A percentile compares a stretch with the other conserved stretches of the same genome.
Evolutionary conservation across 2,797 vertebrate genomes (phyloP).

Genomic region (Acanthurus lineatus): DNA sequence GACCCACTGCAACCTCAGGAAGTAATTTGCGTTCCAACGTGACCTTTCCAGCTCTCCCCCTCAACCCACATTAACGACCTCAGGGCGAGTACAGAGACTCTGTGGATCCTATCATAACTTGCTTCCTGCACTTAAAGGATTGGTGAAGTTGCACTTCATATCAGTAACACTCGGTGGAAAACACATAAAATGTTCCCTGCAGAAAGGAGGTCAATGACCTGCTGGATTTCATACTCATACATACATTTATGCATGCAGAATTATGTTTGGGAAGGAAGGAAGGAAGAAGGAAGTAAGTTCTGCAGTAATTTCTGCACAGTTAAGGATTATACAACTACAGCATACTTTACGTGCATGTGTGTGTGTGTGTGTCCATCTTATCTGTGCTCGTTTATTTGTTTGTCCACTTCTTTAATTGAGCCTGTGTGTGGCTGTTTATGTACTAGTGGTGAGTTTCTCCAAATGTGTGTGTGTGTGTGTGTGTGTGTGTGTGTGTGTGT

Average conservation of each 20-base stretch:
- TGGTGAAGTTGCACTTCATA: not conserved
- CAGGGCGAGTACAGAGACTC: not conserved
- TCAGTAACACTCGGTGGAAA: not conserved
- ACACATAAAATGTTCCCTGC: not conserved
- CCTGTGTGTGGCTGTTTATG: too few species aligned
- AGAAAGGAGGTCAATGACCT: not conserved
- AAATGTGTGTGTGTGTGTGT: not conserved
- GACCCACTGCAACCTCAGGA: conserved; percentile 5
- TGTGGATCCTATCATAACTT: not conserved
- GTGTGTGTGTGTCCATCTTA: not conserved
- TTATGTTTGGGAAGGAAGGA: not conserved
- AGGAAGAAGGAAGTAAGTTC: not conserved
- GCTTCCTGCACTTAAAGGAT: conserved; percentile 11
- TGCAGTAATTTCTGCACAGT: not conserved
- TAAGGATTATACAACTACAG: too few species aligned
- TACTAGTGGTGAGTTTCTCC: too few species aligned
- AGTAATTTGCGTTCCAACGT: conserved; percentile 20
- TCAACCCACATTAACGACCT: conserved; percentile 7
- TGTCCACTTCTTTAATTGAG: not conserved
- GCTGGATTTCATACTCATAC: not conserved
- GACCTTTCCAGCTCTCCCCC: not conserved
- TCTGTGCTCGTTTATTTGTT: not conserved
- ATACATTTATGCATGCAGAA: conserved; percentile 4
- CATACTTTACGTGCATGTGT: conserved; percentile 19
- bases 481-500: not conserved